Evolutionary conservation across 2,113 vertebrate species (phyloP).

Genomic region (Lynx canadensis): DNA sequence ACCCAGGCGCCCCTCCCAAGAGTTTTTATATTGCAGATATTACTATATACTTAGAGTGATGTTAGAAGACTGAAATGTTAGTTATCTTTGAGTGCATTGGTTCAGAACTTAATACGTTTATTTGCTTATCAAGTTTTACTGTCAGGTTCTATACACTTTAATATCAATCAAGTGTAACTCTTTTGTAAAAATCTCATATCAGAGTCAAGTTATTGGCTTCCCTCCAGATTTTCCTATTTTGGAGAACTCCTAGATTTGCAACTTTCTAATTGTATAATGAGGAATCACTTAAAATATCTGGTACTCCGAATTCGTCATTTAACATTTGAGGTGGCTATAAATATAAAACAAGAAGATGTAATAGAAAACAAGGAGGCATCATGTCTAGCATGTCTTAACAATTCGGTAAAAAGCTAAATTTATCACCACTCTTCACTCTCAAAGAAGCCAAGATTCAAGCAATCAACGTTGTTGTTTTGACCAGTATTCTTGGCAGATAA

Average conservation of each 20-base stretch:
- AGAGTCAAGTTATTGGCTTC: not conserved
- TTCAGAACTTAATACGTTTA: not conserved
- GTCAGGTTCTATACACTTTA: not conserved
- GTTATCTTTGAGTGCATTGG: not conserved
- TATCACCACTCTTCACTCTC: not conserved
- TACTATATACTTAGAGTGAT: not conserved
- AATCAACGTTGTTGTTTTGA: not conserved
- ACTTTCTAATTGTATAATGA: not conserved
- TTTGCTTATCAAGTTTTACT: not conserved
- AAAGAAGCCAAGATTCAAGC: not conserved
- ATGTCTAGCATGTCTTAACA: not conserved
- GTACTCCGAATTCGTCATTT: not conserved
- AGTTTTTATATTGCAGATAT: not conserved
- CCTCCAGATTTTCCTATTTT: not conserved
- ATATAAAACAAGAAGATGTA: not conserved
- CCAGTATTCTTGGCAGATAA: not conserved
- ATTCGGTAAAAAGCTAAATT: not conserved
- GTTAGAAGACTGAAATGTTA: not conserved
- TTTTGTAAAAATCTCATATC: not conserved
- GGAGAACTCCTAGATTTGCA: not conserved
- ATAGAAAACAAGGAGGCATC: not conserved
- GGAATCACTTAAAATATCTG: not conserved
- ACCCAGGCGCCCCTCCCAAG: not conserved
- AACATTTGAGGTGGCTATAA: not conserved
- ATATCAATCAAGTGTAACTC: not conserved